Base-by-base conservation (phyloP, 2,113 vertebrate species). In the Hiodon tergisus region DNA sequence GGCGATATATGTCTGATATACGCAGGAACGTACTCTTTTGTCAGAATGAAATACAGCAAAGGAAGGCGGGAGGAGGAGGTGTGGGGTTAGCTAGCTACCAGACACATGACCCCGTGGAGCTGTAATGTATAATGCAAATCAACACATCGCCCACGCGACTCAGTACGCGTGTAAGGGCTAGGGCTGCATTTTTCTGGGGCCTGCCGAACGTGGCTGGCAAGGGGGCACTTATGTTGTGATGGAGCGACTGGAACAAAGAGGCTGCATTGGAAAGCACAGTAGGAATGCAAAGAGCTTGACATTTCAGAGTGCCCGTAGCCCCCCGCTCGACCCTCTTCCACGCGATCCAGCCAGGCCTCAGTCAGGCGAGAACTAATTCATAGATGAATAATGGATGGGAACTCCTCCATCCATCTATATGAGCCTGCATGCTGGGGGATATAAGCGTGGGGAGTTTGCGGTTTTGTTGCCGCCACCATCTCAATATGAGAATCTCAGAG, bases 401-500 rank as follows among this genome's bases (percentile, higher is more conserved):
- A 84, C 86, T 84, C 87, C 88, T 89, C 86, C 82, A 90, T 90
- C 82, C 84, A 73, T 67, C 51, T 47, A 31, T 31, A 2, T 72
- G 47, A 68, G 52, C 60, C 5, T 52, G 53, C 16, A 76, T 80
- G 14, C 66, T 46, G 57, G 54, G 80, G 79, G 71, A 84, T 84
- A 91, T 88, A 89, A 93, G 92, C 91, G 90, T 75, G 85, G 92
- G 90, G 92, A 95, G 88, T 88, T 83, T 83, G 84, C 79, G 81
- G 86, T 85, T 87, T 89, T 90, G 89, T 92, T 91, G 87, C 83
- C 89, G 83, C 78, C 83, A 75, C 80, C 80, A 69, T 70, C 16
- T 31, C 14, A 6, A 6, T 48, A 47, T 13, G 31, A 11, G 63
- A 66, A 11, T 3, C 63, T 48, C 63, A 48, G 6, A 46, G 63